These are phyloP conservation scores for Panagrolaimus sp. DNA, from an alignment of 1,140 invertebrate genomes.

Conservation along the genomic window DNA sequence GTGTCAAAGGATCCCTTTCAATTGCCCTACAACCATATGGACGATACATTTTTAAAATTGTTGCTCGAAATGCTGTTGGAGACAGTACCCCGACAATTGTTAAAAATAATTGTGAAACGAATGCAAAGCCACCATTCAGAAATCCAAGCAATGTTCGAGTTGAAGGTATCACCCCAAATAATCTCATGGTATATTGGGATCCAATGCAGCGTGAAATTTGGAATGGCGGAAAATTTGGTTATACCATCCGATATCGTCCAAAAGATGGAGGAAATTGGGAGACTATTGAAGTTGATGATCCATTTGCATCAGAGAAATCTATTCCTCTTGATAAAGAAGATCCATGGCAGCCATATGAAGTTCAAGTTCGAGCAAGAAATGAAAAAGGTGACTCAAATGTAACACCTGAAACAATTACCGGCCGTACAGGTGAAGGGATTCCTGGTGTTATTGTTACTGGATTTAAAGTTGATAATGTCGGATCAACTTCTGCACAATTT, in stretches of 20 bases:
- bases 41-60: conserved; percentile 83
- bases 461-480: conserved; percentile 44
- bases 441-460: conserved; percentile 46
- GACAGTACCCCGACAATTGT: conserved; percentile 73
- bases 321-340: conserved; percentile 51
- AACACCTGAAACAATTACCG: conserved; percentile 73
- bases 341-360: conserved; percentile 52
- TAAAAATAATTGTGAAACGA: conserved; percentile 73
- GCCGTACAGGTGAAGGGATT: conserved; percentile 65
- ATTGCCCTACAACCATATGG: conserved; percentile 55
- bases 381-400: conserved; percentile 78
- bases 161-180: conserved; percentile 76
- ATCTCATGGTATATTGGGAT: conserved; percentile 81
- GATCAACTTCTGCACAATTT: conserved; percentile 51
- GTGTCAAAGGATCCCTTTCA: conserved; percentile 36
- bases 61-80: conserved; percentile 88
- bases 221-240: conserved; percentile 57
- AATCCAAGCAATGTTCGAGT: conserved; percentile 92
- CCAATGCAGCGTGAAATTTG: conserved; percentile 56
- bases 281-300: conserved; percentile 45
- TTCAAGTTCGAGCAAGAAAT: conserved; percentile 72
- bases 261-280: conserved; percentile 47
- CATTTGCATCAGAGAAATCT: conserved; percentile 48
- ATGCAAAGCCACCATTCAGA: conserved; percentile 77
- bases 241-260: conserved; percentile 44